Base-by-base conservation (phyloP, 1,140 invertebrate species). In the Lordiphosa stackelbergi region DNA sequence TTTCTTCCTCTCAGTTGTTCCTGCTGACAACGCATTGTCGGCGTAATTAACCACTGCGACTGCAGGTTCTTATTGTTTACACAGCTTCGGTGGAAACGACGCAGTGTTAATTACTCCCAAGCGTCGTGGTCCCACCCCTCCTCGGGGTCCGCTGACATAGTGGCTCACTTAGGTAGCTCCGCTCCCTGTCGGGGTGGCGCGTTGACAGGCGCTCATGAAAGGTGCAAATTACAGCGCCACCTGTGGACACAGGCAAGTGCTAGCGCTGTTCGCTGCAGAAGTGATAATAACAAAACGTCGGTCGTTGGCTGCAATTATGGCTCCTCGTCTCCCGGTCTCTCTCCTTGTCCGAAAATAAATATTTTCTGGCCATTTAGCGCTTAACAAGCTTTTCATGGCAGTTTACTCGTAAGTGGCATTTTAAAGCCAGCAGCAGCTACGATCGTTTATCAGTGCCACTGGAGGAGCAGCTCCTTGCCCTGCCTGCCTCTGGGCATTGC, bases 61-160 rank as follows among this genome's bases (percentile, higher is more conserved):
- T 59, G 43, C 69, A 78, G 62, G 53, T 70, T 47, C 53, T 56
- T 63, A 75, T 75, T 79, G 75, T 79, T 79, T 81, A 66, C 75
- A 53, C 59, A 55, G 61, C 34, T 66, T 54, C 16, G 49, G 48
- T 12, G 37, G 42, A 36, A 61, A 24, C 72, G 75, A 69, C 75
- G 75, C 75, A 81, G 77, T 83, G 75, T 83, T 81, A 81, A 81
- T 81, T 81, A 81, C 75, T 81, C 75, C 72, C 72, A 46, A 56
- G 59, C 43, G 63, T 35, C 40, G 11, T 22, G 53, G n/a, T 47
- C 11, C 7, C 13, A 6, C 8, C 22, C 34, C 19, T 5, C 13
- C 11, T 43, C 24, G 47, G 53, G 55, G 41, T 40, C 43, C 58
- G 55, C 70, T 81, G 74, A 81, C 74, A 81, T 57, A 78, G 75